A percentile compares a stretch with the other conserved stretches of the same genome.
phyloP scores from a whole-genome alignment of 1,140 invertebrate genomes.

The Drosophila erecta region DNA sequence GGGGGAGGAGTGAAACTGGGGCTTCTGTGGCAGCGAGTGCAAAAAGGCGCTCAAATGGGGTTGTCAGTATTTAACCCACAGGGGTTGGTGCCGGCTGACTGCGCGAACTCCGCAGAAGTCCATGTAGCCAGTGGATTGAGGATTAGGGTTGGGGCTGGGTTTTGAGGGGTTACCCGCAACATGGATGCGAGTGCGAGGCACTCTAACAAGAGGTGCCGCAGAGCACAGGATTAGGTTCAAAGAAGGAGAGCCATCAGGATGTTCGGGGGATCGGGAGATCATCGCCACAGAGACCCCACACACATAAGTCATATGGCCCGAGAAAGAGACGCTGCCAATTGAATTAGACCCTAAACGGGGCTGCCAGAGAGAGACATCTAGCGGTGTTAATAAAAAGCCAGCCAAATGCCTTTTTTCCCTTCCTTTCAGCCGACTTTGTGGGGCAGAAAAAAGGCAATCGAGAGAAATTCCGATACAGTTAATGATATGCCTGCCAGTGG shows the following conservation, averaged over 20 bases:
- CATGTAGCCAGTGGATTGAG: conserved; percentile 12
- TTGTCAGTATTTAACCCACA: conserved; percentile 85
- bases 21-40: conserved; percentile 71
- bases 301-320: conserved; percentile 24
- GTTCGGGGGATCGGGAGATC: conserved; percentile 21
- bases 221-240: conserved; percentile 78
- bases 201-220: conserved; percentile 73
- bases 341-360: conserved; percentile 68
- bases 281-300: conserved; percentile 14
- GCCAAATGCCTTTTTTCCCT: conserved; percentile 40
- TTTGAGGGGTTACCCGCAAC: conserved; percentile 41
- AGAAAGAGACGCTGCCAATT: conserved; percentile 60
- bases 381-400: conserved; percentile 80
- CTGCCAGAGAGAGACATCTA: conserved; percentile 79
- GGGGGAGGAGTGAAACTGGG: conserved; percentile 51
- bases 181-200: conserved; percentile 58
- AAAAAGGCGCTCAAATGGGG: conserved; percentile 84
- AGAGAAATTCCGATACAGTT: conserved; percentile 77
- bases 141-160: neutral
- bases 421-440: conserved; percentile 20
- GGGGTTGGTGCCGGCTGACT: conserved; percentile 82
- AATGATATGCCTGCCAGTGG: conserved; percentile 64
- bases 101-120: conserved; percentile 75
- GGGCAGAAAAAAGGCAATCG: conserved; percentile 33
- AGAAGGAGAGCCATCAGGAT: conserved; percentile 50